phyloP scores from a whole-genome alignment of 2,797 vertebrate species.

The Arvicola amphibius region DNA sequence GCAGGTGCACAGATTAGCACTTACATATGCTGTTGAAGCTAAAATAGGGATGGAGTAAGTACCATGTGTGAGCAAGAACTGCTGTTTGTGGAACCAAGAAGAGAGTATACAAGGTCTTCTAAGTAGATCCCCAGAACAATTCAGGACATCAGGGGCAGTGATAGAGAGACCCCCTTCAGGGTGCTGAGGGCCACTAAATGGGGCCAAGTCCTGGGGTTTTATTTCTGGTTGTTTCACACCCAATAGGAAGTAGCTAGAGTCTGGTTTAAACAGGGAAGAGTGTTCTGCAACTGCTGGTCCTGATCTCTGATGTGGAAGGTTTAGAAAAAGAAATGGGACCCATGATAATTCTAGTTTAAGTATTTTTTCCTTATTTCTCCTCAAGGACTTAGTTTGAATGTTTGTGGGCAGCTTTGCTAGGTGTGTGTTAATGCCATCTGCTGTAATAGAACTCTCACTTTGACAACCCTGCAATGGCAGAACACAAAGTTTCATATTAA shows the following conservation, averaged over 20 bases:
- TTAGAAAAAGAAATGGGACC: no score
- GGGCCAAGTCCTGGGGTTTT: neutral
- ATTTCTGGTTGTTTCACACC: neutral
- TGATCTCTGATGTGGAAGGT: no score
- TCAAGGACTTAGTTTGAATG: neutral
- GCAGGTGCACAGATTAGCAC: neutral
- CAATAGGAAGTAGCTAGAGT: no score
- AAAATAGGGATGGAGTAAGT: no score
- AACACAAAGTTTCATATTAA: neutral
- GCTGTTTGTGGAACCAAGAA: neutral
- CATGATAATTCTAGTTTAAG: neutral
- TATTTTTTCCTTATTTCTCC: neutral
- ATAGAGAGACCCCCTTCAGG: neutral
- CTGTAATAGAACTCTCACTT: neutral
- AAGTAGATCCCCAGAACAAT: neutral
- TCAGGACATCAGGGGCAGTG: no score
- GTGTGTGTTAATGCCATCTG: neutral
- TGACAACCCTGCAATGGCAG: neutral
- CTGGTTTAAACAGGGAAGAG: no score
- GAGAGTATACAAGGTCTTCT: neutral
- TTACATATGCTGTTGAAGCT: neutral
- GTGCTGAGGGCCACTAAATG: neutral
- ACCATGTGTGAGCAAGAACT: no score
- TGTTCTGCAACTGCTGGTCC: no score
- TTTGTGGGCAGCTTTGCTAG: rapidly evolving